Base-by-base conservation (phyloP, 2,888 invertebrate genomes). In the Neocrepidodera transversa region DNA sequence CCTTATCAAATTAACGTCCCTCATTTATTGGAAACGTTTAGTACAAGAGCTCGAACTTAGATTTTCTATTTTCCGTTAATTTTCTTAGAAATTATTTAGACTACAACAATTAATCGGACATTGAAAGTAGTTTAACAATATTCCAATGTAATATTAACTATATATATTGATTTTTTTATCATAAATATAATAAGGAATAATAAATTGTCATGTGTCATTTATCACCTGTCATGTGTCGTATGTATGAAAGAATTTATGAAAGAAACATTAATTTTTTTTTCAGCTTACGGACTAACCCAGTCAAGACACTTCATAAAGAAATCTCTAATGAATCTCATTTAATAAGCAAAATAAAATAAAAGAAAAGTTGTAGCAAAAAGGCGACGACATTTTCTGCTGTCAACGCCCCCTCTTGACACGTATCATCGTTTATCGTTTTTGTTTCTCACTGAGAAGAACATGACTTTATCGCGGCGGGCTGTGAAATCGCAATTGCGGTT, bases 371-470 rank as follows among this genome's bases (percentile, higher is more conserved):
- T 18, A 54, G 36, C 28, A 16, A 47, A 52, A 28, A 30, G 16
- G 30, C 18, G 35, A 43, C 16, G 23, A 23, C 23, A 23, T 47
- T 45, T 36, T 30, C 13, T 26, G 23, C 45, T 32, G 54, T 54
- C 54, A 54, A 36, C 54, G 56, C 58, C 42, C n/a, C 58, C 56
- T 47, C 51, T 43, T 62, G 58, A 56, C 58, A 56, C 58, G 50
- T 56, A 62, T 58, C 62, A 59, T 48, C 58, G 48, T 47, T 62
- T 62, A 62, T 58, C 55, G 53, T 58, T 62, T 28, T 56, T 51
- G 50, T 62, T 58, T 57, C 52, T 53, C 43, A 35, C 55, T 30
- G 49, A 30, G 23, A n/a, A n/a, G n/a, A 36, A 51, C 45, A 45
- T 30, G 51, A 51, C 58, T 58, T 51, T 51, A 51, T 58, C 51